Evolutionary conservation across 2,797 vertebrate genomes (phyloP).

Genomic region (Lagorchestes hirsutus): DNA sequence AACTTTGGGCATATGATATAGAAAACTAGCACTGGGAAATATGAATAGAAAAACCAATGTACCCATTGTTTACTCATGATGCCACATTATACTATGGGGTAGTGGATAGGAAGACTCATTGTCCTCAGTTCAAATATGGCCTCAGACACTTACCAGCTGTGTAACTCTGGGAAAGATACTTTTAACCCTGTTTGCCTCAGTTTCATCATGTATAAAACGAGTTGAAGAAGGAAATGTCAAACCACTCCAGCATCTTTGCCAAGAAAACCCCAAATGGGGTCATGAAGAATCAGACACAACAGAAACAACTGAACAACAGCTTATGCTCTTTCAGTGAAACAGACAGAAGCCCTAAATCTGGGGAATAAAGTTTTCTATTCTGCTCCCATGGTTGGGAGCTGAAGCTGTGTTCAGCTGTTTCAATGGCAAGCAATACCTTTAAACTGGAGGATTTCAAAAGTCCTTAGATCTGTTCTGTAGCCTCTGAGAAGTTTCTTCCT

Average conservation of each 20-base stretch:
- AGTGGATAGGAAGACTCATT: background rate
- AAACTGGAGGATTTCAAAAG: background rate
- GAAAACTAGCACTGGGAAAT: background rate
- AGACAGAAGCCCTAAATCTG: background rate
- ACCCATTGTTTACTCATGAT: background rate
- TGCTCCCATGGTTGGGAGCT: background rate
- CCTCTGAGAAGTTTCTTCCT: background rate
- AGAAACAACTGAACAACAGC: background rate
- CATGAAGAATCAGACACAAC: background rate
- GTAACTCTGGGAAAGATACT: background rate
- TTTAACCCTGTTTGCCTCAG: background rate
- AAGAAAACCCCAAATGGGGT: background rate
- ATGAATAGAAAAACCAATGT: background rate
- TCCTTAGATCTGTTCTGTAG: background rate
- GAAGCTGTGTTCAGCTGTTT: background rate
- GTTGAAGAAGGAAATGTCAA: background rate
- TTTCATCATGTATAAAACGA: background rate
- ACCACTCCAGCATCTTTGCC: background rate
- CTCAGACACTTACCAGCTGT: background rate
- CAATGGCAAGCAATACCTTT: background rate
- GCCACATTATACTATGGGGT: background rate
- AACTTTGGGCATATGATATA: background rate
- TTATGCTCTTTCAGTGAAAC: background rate
- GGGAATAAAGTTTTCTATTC: background rate
- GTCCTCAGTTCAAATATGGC: background rate